Conservation (phyloP, 2,113 vertebrate species). For the Bubo bubo region DNA sequence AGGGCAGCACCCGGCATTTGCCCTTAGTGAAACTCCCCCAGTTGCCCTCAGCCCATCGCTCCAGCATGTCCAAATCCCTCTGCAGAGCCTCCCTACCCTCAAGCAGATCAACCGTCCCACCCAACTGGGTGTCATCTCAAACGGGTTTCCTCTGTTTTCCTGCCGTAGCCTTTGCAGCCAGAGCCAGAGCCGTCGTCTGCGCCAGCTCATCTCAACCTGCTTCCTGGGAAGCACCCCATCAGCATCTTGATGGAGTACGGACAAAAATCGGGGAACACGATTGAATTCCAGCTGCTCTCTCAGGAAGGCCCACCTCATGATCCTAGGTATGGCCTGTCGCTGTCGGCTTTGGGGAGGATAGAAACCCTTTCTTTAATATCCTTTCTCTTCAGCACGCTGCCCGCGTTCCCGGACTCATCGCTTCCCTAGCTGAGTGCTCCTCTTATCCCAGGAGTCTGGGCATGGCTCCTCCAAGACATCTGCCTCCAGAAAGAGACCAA, state of each 20-base stretch:
- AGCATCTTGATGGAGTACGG: conserved; percentile 91
- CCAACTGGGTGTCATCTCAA: neutral
- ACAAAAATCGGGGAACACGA: conserved; percentile 85
- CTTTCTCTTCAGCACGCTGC: neutral
- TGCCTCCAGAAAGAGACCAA: neutral
- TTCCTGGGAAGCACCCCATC: conserved; percentile 91
- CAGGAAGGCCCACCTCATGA: conserved; percentile 94
- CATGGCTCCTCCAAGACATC: neutral
- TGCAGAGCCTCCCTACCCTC: too few relatives aligned
- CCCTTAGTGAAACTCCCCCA: too few relatives aligned
- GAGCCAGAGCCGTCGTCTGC: conserved; percentile 66
- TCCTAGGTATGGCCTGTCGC: conserved; percentile 81
- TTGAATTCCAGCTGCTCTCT: conserved; percentile 90
- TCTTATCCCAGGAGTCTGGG: neutral
- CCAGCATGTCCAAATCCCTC: too few relatives aligned
- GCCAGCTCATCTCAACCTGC: conserved; percentile 35
- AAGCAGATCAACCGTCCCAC: too few relatives aligned
- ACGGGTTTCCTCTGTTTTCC: neutral
- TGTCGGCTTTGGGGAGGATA: neutral
- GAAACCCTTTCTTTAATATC: neutral
- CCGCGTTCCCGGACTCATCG: fast-evolving
- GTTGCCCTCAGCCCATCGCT: too few relatives aligned
- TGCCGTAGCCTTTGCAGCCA: neutral
- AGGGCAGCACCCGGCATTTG: too few relatives aligned
- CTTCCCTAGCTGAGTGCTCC: neutral